Evolutionary conservation across 2,113 vertebrate species (phyloP).

Genomic region (Cyprinodon variegatus): DNA sequence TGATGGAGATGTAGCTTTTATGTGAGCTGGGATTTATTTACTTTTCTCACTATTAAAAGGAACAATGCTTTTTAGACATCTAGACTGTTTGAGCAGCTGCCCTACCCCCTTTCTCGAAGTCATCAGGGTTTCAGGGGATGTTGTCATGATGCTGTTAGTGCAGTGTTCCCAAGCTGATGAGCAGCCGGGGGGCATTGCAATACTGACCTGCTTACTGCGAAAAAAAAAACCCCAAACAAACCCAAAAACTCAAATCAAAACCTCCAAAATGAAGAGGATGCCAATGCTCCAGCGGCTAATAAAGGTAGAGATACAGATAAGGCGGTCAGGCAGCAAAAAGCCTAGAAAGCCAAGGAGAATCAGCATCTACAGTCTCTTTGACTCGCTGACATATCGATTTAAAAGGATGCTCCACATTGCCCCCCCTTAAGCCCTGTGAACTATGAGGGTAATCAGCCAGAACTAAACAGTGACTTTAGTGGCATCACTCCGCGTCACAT

Average conservation of each 20-base stretch:
- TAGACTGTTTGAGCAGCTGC: constrained; percentile 21
- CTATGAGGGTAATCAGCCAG: constrained; percentile 74
- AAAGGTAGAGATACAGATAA: constrained; percentile 33
- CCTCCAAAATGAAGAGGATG: constrained; percentile 47
- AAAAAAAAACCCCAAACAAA: too few relatives aligned
- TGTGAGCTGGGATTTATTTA: not conserved
- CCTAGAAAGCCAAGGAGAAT: constrained; percentile 28
- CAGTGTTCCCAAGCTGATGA: constrained; percentile 42
- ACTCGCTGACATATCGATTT: constrained; percentile 63
- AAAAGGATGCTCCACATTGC: constrained; percentile 54
- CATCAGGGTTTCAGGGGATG: constrained; percentile 26
- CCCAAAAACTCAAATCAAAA: constrained; percentile 49
- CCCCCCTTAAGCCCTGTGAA: constrained; percentile 61
- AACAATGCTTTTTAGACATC: constrained; percentile 25
- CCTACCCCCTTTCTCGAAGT: not conserved
- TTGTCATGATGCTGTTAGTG: constrained; percentile 49
- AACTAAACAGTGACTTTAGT: constrained; percentile 68
- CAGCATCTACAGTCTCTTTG: constrained; percentile 17
- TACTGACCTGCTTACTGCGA: constrained; percentile 72
- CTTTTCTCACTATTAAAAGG: not conserved
- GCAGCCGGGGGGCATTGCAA: constrained; percentile 63
- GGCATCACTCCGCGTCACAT: constrained; percentile 66
- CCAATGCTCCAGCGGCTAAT: constrained; percentile 29
- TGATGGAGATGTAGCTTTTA: not conserved
- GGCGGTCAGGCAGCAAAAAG: constrained; percentile 28